A percentile compares a stretch with the other conserved stretches of the same genome.
These are phyloP conservation scores for Danio albolineatus DNA, from an alignment of 2,797 vertebrate genomes.

Conservation along the genomic window DNA sequence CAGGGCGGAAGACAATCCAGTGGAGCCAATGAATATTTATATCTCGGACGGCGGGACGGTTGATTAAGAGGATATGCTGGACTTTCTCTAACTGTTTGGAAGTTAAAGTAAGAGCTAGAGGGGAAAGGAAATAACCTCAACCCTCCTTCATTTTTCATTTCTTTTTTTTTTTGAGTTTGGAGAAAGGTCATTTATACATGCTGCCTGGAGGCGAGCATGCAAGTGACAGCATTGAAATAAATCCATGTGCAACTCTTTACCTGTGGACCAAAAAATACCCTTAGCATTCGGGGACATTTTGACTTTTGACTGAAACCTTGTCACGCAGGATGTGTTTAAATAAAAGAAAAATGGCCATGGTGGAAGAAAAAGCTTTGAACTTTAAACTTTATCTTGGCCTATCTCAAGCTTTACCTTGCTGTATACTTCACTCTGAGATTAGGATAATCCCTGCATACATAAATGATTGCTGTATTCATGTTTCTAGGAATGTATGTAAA, in stretches of 20 bases:
- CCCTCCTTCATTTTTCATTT: background rate
- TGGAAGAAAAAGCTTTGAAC: background rate
- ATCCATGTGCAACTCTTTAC: constrained; percentile 39
- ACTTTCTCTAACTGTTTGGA: constrained; percentile 32
- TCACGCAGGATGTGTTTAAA: constrained; percentile 8
- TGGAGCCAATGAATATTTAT: constrained; percentile 78
- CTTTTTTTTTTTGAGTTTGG: background rate
- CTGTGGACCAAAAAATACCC: background rate
- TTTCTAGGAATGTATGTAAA: constrained; percentile 50
- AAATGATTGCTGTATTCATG: constrained; percentile 31
- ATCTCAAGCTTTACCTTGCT: constrained; percentile 40
- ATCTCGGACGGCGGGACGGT: constrained; percentile 61
- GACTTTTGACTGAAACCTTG: constrained; percentile 30
- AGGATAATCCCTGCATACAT: constrained; percentile 11
- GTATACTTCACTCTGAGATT: constrained; percentile 47
- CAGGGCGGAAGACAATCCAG: constrained; percentile 65
- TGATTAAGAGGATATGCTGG: constrained; percentile 55
- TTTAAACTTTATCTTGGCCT: background rate
- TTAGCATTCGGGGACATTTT: constrained; percentile 24
- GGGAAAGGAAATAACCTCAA: constrained; percentile 19
- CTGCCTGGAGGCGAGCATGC: constrained; percentile 22
- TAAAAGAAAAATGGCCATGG: background rate
- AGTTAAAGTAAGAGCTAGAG: constrained; percentile 15
- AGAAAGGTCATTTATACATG: constrained; percentile 45
- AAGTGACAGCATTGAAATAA: constrained; percentile 39